Conservation (phyloP, 2,797 vertebrate species). For the Tarsius wallacei region DNA sequence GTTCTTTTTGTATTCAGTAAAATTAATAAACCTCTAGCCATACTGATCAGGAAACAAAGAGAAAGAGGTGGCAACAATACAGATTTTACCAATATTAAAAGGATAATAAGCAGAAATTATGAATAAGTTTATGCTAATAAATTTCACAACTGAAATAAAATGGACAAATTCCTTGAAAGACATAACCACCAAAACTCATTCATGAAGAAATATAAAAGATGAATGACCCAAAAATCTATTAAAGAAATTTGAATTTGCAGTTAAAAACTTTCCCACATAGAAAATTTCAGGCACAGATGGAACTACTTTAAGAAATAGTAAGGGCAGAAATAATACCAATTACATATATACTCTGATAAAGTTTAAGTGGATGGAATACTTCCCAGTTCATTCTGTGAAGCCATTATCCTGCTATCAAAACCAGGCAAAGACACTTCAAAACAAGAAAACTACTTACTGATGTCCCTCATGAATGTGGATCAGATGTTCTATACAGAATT, state of each 20-base stretch:
- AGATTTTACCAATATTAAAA: background rate
- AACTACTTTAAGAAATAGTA: background rate
- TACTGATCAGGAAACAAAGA: slow-evolving; percentile 32
- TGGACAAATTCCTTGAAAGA: background rate
- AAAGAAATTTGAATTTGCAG: slow-evolving; percentile 16
- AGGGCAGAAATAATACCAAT: background rate
- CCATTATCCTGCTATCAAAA: background rate
- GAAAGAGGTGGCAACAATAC: background rate
- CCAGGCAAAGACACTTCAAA: background rate
- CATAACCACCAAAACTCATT: background rate
- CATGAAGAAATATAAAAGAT: background rate
- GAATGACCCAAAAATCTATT: background rate
- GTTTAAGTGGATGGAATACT: background rate
- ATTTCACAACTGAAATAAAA: background rate
- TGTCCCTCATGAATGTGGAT: background rate
- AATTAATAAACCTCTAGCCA: background rate
- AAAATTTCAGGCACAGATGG: background rate
- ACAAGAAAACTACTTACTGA: background rate
- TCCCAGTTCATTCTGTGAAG: background rate
- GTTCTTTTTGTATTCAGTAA: background rate
- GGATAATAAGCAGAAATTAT: background rate
- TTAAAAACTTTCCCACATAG: background rate
- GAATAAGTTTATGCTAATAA: background rate
- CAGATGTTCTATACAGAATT: background rate
- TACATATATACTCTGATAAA: background rate